phyloP scores from a whole-genome alignment of 2,113 vertebrate species.

The Chaenocephalus aceratus region DNA sequence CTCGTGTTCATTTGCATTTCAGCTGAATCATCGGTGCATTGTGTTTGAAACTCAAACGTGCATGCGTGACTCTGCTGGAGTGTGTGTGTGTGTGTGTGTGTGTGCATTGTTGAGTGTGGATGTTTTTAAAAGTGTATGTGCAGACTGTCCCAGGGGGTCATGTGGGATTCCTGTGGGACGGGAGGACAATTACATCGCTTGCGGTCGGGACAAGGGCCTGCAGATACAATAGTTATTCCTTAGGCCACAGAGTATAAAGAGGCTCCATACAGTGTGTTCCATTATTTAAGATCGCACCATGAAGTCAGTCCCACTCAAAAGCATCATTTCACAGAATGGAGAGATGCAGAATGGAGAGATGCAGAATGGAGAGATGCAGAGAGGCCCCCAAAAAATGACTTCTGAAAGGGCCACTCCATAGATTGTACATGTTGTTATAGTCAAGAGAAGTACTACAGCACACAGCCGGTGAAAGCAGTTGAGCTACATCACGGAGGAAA shows the following conservation, averaged over 20 bases:
- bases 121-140: no score
- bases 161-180: no score
- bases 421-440: neutral
- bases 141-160: neutral
- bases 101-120: neutral
- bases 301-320: neutral
- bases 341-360: no score
- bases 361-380: no score
- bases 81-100: neutral
- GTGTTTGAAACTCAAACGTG: slow-evolving; percentile 9
- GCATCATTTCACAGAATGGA: neutral
- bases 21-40: slow-evolving; percentile 34
- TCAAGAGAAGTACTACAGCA: neutral
- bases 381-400: neutral
- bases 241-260: slow-evolving; percentile 1
- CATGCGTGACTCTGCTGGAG: neutral
- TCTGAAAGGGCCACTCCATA: neutral
- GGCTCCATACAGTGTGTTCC: neutral
- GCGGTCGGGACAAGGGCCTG: neutral
- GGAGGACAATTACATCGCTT: no score
- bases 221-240: neutral
- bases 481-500: neutral
- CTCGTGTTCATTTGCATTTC: slow-evolving; percentile 75
- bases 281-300: neutral
- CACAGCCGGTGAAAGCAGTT: neutral